phyloP scores from a whole-genome alignment of 2,888 invertebrate species.

The Coleophora deauratella region DNA sequence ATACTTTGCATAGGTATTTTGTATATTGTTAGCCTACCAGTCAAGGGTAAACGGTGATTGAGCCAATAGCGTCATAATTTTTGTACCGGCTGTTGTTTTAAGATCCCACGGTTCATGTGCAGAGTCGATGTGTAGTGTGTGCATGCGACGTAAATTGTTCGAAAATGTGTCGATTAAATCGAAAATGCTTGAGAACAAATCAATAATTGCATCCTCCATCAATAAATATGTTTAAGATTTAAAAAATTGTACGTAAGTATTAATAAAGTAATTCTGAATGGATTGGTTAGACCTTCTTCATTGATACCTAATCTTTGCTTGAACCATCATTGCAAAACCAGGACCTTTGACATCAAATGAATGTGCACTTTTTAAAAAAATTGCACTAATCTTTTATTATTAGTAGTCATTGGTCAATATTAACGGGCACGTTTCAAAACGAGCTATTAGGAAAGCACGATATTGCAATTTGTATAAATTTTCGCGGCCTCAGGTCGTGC shows the following conservation, averaged over 20 bases:
- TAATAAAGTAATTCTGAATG: too few species aligned
- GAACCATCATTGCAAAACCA: slow-evolving; percentile 1
- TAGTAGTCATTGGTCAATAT: slow-evolving; percentile 6
- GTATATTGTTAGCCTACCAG: slow-evolving; percentile 1
- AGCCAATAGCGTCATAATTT: slow-evolving; percentile 15
- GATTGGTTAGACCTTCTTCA: too few species aligned
- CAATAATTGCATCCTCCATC: too few species aligned
- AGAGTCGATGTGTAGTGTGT: not conserved
- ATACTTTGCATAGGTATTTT: too few species aligned
- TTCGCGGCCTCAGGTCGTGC: slow-evolving; percentile 2
- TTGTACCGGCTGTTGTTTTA: slow-evolving; percentile 3
- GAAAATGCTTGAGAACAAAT: too few species aligned
- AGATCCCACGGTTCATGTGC: slow-evolving; percentile 6
- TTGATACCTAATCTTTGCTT: too few species aligned
- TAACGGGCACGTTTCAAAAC: slow-evolving; percentile 7
- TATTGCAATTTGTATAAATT: slow-evolving; percentile 8
- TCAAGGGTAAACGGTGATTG: slow-evolving; percentile 19
- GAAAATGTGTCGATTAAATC: too few species aligned
- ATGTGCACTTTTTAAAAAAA: not conserved
- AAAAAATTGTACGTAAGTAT: too few species aligned
- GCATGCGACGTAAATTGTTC: not conserved
- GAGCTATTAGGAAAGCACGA: slow-evolving; percentile 11
- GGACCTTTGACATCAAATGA: slow-evolving; percentile 5
- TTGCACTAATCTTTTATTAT: too few species aligned
- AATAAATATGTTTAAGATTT: too few species aligned